Evolutionary conservation across 2,888 invertebrate genomes (phyloP), one percentile per base, ranked within the genome.

Genomic region (Tachina fera): DNA sequence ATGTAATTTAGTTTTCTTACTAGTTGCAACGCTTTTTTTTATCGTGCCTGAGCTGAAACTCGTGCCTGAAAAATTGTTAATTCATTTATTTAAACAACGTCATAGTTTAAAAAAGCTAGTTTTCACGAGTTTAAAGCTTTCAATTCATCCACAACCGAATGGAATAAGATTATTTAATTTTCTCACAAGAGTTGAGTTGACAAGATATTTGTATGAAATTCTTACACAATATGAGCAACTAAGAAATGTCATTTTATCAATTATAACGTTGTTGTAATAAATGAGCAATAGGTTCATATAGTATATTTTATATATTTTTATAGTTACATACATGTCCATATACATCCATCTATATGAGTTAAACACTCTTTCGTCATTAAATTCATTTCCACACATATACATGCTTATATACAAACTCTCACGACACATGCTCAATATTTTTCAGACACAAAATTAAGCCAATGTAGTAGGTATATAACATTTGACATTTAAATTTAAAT

Each of bases 401-500:
- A 67, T n/a, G 9, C 39, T 11, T 39, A 16, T 39, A n/a, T 39
- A 60, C 58, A 19, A 41, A 19, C 41, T 63, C 22, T 53, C 51
- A 60, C 39, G 49, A 22, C n/a, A 67, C 43, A 76, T 19, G 49
- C 39, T 47, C 41, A 67, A 11, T n/a, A 1, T 49, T 31, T 39
- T 31, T 6, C 41, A 45, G 41, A 22, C 1, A n/a, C 9, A 61
- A 74, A 41, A 45, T 14, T 10, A 74, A 67, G 2, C 1, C 31
- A 68, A 45, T 75, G 31, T 4, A 31, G 31, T 31, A 3, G 41
- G 43, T 61, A 43, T 71, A 43, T 49, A 41, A 75, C 47, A 22
- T 83, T 78, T 83, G 83, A 83, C 77, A 83, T 77, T 83, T 83
- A 77, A 70, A 83, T 81, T 51, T 19, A 61, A 79, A n/a, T 70